phyloP scores from a whole-genome alignment of 2,113 vertebrate species.

The Ceyx margarethae region DNA sequence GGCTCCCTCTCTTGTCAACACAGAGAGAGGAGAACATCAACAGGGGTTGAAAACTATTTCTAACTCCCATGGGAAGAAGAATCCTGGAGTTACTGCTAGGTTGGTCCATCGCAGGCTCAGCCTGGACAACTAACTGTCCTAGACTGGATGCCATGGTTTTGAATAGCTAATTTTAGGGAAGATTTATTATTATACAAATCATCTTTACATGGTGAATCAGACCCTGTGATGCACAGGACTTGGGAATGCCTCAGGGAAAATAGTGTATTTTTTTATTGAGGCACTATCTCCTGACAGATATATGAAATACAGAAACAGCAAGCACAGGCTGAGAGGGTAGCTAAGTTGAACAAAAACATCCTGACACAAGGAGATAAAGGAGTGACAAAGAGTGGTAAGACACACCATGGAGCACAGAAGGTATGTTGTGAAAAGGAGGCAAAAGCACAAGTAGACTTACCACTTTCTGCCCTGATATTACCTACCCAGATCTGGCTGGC shows the following conservation, averaged over 20 bases:
- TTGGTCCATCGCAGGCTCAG: not conserved
- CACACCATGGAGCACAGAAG: not conserved
- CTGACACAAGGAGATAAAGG: accelerated
- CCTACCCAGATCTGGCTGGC: not conserved
- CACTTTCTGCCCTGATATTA: not conserved
- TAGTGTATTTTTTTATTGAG: not conserved
- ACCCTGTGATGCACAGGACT: not conserved
- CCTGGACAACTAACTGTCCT: not conserved
- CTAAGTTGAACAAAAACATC: not conserved
- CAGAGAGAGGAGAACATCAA: not conserved
- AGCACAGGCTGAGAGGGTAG: accelerated
- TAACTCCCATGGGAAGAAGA: not conserved
- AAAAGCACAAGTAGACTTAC: not conserved
- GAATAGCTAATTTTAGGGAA: not conserved
- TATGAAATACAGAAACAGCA: not conserved
- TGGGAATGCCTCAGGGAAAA: not conserved
- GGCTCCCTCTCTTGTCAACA: not conserved
- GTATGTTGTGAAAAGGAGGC: not conserved
- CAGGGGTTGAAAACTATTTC: not conserved
- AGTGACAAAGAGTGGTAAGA: not conserved
- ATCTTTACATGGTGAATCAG: not conserved
- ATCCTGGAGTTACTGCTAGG: not conserved
- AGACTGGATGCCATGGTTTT: not conserved
- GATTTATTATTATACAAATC: not conserved
- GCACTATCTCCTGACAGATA: not conserved